A percentile compares a stretch with the other conserved stretches of the same genome.
phyloP scores from a whole-genome alignment of 2,113 vertebrate species.

The Suncus etruscus region DNA sequence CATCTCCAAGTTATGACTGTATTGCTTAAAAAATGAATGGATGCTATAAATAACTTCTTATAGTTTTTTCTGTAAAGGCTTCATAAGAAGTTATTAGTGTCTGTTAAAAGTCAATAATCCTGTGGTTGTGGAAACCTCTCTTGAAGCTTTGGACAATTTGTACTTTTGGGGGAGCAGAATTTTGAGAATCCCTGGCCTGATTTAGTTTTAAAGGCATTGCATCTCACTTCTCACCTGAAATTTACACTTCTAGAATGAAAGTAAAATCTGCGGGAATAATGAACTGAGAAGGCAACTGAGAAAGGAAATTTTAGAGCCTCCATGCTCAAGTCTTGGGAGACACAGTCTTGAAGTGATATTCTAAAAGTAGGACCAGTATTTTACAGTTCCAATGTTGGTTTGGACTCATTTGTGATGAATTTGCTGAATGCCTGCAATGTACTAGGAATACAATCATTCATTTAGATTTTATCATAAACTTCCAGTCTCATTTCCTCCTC shows the following conservation, averaged over 20 bases:
- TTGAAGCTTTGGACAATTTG: background rate
- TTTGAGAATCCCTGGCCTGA: conserved; percentile 55
- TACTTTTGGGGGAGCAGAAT: conserved; percentile 1
- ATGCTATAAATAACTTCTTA: conserved; percentile 27
- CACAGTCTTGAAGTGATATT: background rate
- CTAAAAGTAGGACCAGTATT: background rate
- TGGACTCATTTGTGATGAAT: conserved; percentile 25
- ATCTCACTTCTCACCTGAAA: background rate
- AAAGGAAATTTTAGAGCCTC: background rate
- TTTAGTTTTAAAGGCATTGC: background rate
- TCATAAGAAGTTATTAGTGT: conserved; percentile 32
- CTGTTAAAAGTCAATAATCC: conserved; percentile 46
- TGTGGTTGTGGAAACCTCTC: conserved; percentile 25
- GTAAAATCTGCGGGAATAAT: conserved; percentile 41
- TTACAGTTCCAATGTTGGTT: conserved; percentile 26
- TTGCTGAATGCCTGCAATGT: conserved; percentile 27
- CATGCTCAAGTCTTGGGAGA: conserved; percentile 14
- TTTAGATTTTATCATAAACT: conserved; percentile 62
- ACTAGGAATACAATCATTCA: background rate
- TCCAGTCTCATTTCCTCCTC: conserved; percentile 60
- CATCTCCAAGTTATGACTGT: background rate
- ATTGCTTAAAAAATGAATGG: conserved; percentile 20
- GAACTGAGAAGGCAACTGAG: background rate
- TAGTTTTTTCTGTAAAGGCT: conserved; percentile 16
- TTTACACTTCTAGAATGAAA: conserved; percentile 45